Conservation (phyloP, 2,797 vertebrate genomes). For the Melopsittacus undulatus region DNA sequence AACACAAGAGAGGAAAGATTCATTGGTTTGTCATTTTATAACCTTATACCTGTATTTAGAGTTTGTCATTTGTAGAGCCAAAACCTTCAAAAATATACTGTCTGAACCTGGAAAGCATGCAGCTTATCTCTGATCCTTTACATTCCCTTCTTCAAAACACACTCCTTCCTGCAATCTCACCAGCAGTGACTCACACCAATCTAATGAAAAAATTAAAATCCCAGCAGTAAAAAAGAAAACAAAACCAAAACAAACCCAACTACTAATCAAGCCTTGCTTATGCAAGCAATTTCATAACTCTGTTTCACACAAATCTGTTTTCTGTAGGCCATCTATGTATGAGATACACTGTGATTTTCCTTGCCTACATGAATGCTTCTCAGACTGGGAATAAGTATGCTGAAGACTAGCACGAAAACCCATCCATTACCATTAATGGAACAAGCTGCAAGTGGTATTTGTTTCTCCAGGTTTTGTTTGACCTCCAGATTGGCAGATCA, state of each 20-base stretch:
- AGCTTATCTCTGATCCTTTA: not conserved
- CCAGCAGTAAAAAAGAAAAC: not conserved
- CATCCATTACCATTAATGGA: not conserved
- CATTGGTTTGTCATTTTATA: not conserved
- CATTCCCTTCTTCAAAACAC: constrained; percentile 19
- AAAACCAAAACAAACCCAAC: not conserved
- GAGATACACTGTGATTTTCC: not conserved
- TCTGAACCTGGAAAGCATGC: not conserved
- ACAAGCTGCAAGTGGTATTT: not conserved
- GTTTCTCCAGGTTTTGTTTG: constrained; percentile 28
- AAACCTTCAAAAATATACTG: not conserved
- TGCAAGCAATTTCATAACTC: not conserved
- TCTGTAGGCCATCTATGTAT: not conserved
- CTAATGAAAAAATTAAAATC: not conserved
- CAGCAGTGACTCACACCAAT: constrained; percentile 30
- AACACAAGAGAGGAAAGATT: not conserved
- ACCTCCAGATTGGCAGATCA: constrained; percentile 25
- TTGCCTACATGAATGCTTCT: not conserved
- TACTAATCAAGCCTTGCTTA: not conserved
- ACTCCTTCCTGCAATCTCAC: constrained; percentile 15
- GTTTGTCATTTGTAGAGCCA: not conserved
- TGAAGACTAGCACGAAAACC: not conserved
- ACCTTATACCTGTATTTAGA: not conserved
- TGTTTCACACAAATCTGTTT: not conserved
- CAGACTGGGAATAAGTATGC: not conserved